A percentile compares a stretch with the other conserved stretches of the same genome.
These are phyloP conservation scores for Mormyrus lacerda DNA, from an alignment of 2,113 vertebrate species.

Conservation along the genomic window DNA sequence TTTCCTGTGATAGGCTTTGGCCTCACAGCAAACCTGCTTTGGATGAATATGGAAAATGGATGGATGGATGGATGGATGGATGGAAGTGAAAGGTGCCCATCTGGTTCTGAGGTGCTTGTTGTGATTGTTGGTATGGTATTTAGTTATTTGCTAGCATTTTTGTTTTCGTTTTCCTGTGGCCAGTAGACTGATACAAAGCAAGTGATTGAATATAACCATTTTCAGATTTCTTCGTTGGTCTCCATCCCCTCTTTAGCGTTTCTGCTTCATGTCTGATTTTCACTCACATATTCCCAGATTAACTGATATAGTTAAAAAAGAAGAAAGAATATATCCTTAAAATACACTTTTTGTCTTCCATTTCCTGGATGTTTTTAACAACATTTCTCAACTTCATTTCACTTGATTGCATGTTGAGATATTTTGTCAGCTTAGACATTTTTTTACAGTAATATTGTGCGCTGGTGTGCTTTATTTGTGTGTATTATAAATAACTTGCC, in stretches of 20 bases:
- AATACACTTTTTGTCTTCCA: background rate
- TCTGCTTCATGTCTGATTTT: background rate
- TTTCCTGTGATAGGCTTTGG: background rate
- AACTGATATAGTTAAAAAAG: background rate
- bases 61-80: background rate
- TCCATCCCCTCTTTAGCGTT: background rate
- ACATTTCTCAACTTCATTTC: background rate
- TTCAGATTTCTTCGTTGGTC: background rate
- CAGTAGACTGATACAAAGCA: background rate
- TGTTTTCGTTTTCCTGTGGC: background rate
- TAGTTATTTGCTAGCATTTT: background rate
- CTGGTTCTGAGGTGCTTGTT: background rate
- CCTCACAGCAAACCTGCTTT: background rate
- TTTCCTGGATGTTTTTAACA: background rate
- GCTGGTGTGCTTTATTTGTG: background rate
- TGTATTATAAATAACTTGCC: background rate
- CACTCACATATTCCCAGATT: background rate
- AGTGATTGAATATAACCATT: background rate
- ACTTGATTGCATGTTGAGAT: background rate
- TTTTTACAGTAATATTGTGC: background rate
- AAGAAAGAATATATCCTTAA: background rate
- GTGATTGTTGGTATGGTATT: background rate
- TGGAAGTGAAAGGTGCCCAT: background rate
- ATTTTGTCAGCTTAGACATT: background rate
- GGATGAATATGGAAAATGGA: background rate